A percentile compares a stretch with the other conserved stretches of the same genome.
These are phyloP conservation scores for Drosophila sucinea DNA, from an alignment of 1,140 invertebrate species.

Conservation along the genomic window DNA sequence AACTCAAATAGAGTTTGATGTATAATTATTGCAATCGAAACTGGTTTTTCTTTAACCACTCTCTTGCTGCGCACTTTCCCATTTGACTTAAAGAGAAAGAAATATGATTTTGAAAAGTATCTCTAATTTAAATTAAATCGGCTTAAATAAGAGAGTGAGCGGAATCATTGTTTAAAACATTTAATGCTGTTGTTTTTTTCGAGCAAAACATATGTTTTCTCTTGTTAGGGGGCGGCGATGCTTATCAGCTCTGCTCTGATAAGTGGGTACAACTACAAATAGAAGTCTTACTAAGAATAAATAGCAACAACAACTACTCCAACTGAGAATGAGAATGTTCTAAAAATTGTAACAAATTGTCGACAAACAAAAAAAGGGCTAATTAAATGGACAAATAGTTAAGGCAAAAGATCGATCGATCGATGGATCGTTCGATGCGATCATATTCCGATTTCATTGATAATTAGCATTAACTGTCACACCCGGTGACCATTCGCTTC, in stretches of 20 bases:
- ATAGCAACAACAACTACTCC: conserved; percentile 15
- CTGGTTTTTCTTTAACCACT: conserved; percentile 36
- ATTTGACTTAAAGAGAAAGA: conserved; percentile 7
- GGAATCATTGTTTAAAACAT: not conserved
- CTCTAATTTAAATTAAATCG: too few species aligned
- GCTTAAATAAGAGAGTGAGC: too few species aligned
- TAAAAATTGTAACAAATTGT: conserved; percentile 39
- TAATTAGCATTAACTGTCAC: conserved; percentile 50
- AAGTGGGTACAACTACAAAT: not conserved
- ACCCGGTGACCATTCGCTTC: not conserved
- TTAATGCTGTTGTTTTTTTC: not conserved
- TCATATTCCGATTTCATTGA: conserved; percentile 21
- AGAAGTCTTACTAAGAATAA: conserved; percentile 36
- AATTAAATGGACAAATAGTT: not conserved
- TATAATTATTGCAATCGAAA: conserved; percentile 49
- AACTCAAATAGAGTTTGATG: conserved; percentile 25
- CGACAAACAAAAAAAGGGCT: not conserved
- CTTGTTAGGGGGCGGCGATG: not conserved
- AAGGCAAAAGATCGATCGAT: not conserved
- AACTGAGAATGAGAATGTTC: conserved; percentile 56
- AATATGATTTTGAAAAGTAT: too few species aligned
- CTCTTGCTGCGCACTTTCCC: conserved; percentile 11
- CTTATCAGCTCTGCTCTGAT: not conserved
- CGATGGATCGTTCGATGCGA: conserved; percentile 36
- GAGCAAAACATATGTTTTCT: conserved; percentile 3